A percentile compares a stretch with the other conserved stretches of the same genome.
These are phyloP conservation scores for Forbesichthys papilliferus DNA, from an alignment of 2,113 vertebrate genomes.

Conservation along the genomic window DNA sequence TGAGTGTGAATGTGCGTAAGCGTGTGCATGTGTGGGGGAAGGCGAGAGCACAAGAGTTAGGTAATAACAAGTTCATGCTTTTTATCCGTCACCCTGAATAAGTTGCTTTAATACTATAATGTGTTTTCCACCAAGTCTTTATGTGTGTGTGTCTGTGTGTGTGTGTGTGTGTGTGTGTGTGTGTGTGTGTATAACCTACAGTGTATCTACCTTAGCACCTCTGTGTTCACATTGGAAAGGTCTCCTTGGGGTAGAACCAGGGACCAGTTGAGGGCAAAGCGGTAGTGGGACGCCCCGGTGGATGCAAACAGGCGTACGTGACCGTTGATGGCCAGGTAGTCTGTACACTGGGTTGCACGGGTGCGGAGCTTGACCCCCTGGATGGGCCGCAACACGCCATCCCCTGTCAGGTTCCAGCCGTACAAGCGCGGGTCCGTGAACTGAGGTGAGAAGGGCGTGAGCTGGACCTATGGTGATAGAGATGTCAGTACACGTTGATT, in stretches of 20 bases:
- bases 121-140: neutral
- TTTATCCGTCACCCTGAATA: too few species aligned
- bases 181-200: neutral
- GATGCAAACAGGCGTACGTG: conserved; percentile 81
- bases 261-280: conserved; percentile 93
- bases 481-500: neutral
- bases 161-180: neutral
- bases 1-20: neutral
- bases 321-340: conserved; percentile 85
- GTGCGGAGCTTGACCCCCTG: conserved; percentile 82
- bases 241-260: conserved; percentile 86
- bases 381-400: conserved; percentile 80
- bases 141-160: neutral
- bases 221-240: conserved; percentile 74
- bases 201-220: conserved; percentile 76
- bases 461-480: conserved; percentile 80
- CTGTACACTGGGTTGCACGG: conserved; percentile 85
- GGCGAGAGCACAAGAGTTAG: neutral
- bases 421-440: conserved; percentile 89
- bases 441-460: conserved; percentile 85
- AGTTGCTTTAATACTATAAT: neutral
- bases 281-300: conserved; percentile 85
- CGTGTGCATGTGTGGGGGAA: neutral
- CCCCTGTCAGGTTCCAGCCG: conserved; percentile 89
- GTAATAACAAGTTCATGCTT: too few species aligned